Base-by-base conservation (phyloP, 2,113 vertebrate species). In the Trematocara variabile region DNA sequence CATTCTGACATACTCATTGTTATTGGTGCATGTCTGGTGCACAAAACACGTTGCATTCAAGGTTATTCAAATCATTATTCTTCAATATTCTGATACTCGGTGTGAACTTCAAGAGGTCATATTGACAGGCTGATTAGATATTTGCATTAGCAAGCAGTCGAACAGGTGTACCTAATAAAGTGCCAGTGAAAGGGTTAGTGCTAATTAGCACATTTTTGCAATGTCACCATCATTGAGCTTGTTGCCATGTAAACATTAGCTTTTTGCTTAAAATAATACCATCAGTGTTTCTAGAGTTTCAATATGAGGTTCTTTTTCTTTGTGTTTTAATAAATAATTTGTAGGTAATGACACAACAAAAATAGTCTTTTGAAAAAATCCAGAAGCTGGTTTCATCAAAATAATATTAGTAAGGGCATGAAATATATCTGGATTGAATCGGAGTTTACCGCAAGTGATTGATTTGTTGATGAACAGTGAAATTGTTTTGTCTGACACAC, bases 401-500 rank as follows among this genome's bases (percentile, higher is more conserved):
- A 52, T 34, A 79, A 48, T 22, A 13, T 6, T 9, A n/a, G n/a
- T n/a, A 20, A 4, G 46, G 33, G 50, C 20, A 60, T 80, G 13
- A 79, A 12, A 48, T 50, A 52, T 55, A 6, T 82, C 41, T 65
- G 80, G 34, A 33, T 82, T 81, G 39, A 73, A 68, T 89, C 34
- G 1, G 37, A 39, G 20, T 85, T 85, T 79, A 70, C 79, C 60
- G 3, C 9, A 9, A 20, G 33, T 73, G 68, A 80, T 91, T 46
- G 22, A 63, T 83, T 68, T 68, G 80, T 87, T 80, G 73, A 63
- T 20, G 86, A 50, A 46, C 12, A 75, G 8, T 70, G 25, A 33
- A 88, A 84, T 91, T 79, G 70, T 81, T 86, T 89, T 73, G 46
- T 84, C 34, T 65, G 14, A 30, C 58, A 37, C 46, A 11, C 52